These are phyloP conservation scores for Gasterosteus nipponicus DNA, from an alignment of 2,113 vertebrate species.

Conservation along the genomic window DNA sequence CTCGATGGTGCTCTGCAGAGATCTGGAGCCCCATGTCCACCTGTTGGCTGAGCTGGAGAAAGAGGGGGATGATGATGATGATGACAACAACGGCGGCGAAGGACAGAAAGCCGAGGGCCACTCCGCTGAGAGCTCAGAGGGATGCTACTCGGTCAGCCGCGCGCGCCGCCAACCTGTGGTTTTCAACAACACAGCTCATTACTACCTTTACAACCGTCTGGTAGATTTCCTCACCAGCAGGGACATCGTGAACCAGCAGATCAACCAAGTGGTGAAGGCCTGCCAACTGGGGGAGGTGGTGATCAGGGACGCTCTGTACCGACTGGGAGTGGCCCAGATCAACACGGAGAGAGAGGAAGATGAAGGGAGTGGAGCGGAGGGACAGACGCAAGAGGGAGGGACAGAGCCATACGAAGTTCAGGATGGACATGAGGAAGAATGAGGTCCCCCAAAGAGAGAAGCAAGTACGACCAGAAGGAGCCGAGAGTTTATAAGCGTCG, in stretches of 20 bases:
- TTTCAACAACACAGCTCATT: conserved; percentile 93
- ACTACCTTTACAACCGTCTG: conserved; percentile 97
- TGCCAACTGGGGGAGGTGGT: conserved; percentile 97
- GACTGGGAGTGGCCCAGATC: conserved; percentile 95
- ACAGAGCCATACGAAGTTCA: conserved; percentile 56
- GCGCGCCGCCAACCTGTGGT: conserved; percentile 78
- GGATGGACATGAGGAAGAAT: neutral
- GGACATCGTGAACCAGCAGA: conserved; percentile 93
- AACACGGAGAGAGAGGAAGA: conserved; percentile 86
- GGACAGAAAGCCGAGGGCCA: conserved; percentile 7
- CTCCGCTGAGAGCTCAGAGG: conserved; percentile 15
- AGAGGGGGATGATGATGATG: conserved; percentile 27
- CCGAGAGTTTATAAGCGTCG: neutral
- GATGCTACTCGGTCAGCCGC: conserved; percentile 19
- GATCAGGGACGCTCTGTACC: conserved; percentile 93
- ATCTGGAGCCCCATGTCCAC: conserved; percentile 86
- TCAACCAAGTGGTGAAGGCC: conserved; percentile 89
- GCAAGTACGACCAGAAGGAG: neutral
- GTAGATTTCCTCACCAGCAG: conserved; percentile 94
- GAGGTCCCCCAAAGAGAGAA: neutral
- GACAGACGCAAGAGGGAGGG: conserved; percentile 66
- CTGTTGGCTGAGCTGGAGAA: conserved; percentile 74
- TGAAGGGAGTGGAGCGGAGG: conserved; percentile 65
- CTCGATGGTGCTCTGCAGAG: conserved; percentile 86
- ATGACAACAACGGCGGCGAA: neutral